These are phyloP conservation scores for Brachionus plicatilis DNA, from an alignment of 1,140 invertebrate species.

Conservation along the genomic window DNA sequence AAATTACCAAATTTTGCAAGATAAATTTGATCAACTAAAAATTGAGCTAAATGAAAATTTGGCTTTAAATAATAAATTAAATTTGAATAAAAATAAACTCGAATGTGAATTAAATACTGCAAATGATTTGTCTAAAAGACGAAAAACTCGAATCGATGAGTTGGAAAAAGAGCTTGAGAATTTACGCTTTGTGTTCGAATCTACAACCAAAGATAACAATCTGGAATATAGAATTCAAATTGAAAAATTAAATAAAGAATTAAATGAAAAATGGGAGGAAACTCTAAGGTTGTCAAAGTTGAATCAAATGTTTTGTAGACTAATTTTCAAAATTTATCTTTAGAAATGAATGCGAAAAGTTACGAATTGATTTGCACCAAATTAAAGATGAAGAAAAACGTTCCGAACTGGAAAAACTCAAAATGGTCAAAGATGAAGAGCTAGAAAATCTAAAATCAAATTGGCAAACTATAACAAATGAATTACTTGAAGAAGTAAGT, in stretches of 20 bases:
- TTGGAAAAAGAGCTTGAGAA: conserved; percentile 37
- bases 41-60: conserved; percentile 44
- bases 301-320: neutral
- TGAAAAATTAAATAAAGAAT: conserved; percentile 47
- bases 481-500: conserved; percentile 43
- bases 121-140: neutral
- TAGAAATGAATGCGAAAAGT: conserved; percentile 47
- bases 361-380: conserved; percentile 46
- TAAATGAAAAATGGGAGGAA: conserved; percentile 51
- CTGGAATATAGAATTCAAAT: conserved; percentile 47
- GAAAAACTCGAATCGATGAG: conserved; percentile 10
- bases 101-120: neutral
- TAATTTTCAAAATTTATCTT: neutral
- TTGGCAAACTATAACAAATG: conserved; percentile 47
- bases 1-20: conserved; percentile 45
- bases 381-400: conserved; percentile 51
- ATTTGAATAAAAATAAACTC: conserved; percentile 33
- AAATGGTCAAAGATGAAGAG: conserved; percentile 49
- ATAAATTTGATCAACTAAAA: conserved; percentile 44
- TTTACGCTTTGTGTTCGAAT: conserved; percentile 10
- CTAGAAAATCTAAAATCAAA: conserved; percentile 44
- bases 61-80: conserved; percentile 18
- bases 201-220: neutral
- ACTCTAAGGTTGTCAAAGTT: conserved; percentile 46
- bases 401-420: conserved; percentile 47